A percentile compares a stretch with the other conserved stretches of the same genome.
Evolutionary conservation across 1,140 invertebrate species (phyloP).

Genomic region (Telenomus remus): DNA sequence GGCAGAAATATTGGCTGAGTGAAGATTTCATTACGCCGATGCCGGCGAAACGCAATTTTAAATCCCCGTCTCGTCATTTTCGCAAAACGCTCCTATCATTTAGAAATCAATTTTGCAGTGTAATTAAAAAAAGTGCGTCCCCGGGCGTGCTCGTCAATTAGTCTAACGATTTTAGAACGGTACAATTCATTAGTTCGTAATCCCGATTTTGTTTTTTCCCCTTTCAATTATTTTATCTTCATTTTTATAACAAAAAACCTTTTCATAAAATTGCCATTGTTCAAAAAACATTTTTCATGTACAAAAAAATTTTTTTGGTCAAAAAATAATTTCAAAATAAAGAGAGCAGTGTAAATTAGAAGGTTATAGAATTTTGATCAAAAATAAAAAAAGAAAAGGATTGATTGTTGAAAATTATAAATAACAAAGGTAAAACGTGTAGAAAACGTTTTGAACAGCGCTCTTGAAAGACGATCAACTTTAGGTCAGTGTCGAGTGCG

Average conservation of each 20-base stretch:
- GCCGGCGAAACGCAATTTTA: conserved; percentile 13
- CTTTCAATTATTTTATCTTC: no score
- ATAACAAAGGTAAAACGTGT: neutral
- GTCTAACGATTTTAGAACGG: conserved; percentile 10
- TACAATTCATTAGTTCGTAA: neutral
- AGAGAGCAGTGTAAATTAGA: no score
- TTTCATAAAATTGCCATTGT: no score
- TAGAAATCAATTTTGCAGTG: conserved; percentile 18
- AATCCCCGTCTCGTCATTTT: conserved; percentile 15
- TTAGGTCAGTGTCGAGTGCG: conserved; percentile 34
- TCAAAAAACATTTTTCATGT: no score
- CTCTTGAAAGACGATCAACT: conserved; percentile 10
- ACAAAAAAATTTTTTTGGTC: no score
- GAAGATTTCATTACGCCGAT: conserved; percentile 27
- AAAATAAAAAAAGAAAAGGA: no score
- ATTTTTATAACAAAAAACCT: no score
- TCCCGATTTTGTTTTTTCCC: no score
- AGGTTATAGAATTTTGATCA: no score
- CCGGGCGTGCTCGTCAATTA: neutral
- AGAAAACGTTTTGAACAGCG: conserved; percentile 5
- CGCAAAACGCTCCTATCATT: conserved; percentile 10
- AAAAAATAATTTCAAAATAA: no score
- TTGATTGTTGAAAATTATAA: neutral
- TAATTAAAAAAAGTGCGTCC: conserved; percentile 28
- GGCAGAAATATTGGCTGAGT: conserved; percentile 21